Evolutionary conservation across 1,140 invertebrate genomes (phyloP).

Genomic region (Zaprionus kolodkinae): DNA sequence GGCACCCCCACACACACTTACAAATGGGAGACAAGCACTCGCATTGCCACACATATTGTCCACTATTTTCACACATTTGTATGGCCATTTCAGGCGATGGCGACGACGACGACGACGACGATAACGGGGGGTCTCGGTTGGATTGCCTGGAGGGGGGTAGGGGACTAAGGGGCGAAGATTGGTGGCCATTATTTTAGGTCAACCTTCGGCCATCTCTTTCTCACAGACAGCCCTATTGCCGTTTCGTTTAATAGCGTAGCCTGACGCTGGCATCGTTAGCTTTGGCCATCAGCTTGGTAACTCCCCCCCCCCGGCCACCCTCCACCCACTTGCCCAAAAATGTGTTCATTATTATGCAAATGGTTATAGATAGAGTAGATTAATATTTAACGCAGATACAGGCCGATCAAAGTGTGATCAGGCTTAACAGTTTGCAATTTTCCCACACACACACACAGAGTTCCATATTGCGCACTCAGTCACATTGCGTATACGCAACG

Average conservation of each 20-base stretch:
- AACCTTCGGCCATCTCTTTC: constrained; percentile 51
- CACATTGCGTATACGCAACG: constrained; percentile 19
- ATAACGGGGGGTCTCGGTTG: neutral
- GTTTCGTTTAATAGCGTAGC: constrained; percentile 25
- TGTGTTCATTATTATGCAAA: constrained; percentile 52
- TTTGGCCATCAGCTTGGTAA: constrained; percentile 38
- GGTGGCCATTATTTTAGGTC: constrained; percentile 63
- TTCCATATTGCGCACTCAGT: neutral
- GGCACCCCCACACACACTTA: constrained; percentile 30
- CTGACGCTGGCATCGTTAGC: constrained; percentile 39
- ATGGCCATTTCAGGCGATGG: constrained; percentile 38
- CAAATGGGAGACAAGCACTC: constrained; percentile 54
- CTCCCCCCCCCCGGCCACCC: neutral
- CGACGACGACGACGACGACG: neutral
- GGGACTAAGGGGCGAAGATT: constrained; percentile 38
- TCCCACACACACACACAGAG: too few relatives aligned
- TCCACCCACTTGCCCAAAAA: neutral
- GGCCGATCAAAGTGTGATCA: neutral
- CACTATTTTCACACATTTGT: constrained; percentile 79
- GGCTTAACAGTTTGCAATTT: constrained; percentile 4
- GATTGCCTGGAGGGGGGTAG: neutral
- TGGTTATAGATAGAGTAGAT: constrained; percentile 32
- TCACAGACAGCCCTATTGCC: constrained; percentile 6
- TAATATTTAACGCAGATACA: constrained; percentile 39
- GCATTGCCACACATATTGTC: constrained; percentile 63